These are phyloP conservation scores for Laticauda colubrina DNA, from an alignment of 2,113 vertebrate species.

Conservation along the genomic window DNA sequence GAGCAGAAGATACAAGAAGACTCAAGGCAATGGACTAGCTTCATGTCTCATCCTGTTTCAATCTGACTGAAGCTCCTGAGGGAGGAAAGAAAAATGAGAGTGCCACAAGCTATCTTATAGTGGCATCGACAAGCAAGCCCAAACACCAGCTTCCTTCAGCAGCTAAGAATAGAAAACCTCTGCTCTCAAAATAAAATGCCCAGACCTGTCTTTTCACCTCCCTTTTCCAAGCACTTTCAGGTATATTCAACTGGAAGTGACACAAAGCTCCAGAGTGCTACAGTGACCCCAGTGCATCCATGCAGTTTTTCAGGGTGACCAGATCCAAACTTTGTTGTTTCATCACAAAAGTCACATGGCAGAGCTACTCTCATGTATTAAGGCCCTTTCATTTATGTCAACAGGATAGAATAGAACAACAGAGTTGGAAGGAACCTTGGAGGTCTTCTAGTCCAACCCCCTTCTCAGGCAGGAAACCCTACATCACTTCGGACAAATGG, in stretches of 20 bases:
- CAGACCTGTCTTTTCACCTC: not conserved
- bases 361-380: not conserved
- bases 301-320: not conserved
- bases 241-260: not conserved
- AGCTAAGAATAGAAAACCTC: not conserved
- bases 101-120: not conserved
- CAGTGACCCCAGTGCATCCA: not conserved
- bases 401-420: too few relatives aligned
- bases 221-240: not conserved
- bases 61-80: not conserved
- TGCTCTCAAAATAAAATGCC: not conserved
- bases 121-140: not conserved
- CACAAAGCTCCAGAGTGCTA: not conserved
- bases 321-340: not conserved
- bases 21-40: not conserved
- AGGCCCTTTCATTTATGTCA: not conserved
- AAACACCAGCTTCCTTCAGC: not conserved
- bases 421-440: too few relatives aligned
- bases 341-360: not conserved
- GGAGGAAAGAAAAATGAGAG: not conserved
- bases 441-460: too few relatives aligned
- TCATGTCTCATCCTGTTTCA: not conserved
- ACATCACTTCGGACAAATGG: too few relatives aligned
- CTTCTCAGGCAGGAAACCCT: too few relatives aligned
- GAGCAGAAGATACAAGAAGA: too few relatives aligned